phyloP scores from a whole-genome alignment of 2,113 vertebrate species.

The Xenus cinereus region DNA sequence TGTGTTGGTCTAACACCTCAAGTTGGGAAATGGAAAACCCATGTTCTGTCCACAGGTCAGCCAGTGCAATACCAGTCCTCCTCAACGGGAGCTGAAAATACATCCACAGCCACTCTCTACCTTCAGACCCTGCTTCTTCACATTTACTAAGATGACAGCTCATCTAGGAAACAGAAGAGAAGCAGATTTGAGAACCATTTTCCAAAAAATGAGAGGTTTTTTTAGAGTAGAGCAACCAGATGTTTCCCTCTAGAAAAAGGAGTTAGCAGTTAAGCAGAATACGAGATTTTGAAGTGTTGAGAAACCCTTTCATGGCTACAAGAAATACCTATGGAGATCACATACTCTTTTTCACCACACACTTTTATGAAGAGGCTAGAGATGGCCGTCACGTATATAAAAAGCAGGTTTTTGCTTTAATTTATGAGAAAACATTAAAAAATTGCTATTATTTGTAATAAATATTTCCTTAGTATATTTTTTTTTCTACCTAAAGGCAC shows the following conservation, averaged over 20 bases:
- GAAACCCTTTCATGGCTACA: background rate
- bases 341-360: background rate
- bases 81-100: background rate
- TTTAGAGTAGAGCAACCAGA: background rate
- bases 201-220: background rate
- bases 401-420: background rate
- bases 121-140: background rate
- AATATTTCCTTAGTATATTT: background rate
- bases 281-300: background rate
- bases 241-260: background rate
- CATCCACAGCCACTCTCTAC: background rate
- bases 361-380: background rate
- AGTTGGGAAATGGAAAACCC: background rate
- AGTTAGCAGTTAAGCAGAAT: background rate
- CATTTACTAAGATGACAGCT: background rate
- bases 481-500: background rate
- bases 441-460: background rate
- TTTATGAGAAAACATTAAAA: background rate
- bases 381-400: background rate
- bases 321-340: background rate
- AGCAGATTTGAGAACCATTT: background rate
- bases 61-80: background rate
- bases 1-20: background rate
- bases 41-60: rapidly evolving
- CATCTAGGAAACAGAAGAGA: background rate